phyloP scores from a whole-genome alignment of 1,140 invertebrate species.

The Heliconius hewitsoni region DNA sequence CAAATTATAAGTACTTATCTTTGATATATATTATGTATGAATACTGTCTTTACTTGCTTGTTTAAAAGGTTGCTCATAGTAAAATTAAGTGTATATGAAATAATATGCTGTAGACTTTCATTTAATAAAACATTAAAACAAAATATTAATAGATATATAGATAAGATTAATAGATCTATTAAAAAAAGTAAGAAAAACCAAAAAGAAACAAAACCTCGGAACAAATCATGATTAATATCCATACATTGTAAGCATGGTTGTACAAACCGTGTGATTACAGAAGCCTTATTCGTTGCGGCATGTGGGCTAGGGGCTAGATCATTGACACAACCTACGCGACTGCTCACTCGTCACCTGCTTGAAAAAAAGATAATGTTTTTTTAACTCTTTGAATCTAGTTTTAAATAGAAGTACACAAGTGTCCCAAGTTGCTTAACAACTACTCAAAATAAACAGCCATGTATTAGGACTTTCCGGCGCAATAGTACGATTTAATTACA shows the following conservation, averaged over 20 bases:
- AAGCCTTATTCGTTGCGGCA: slow-evolving; percentile 75
- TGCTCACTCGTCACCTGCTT: slow-evolving; percentile 76
- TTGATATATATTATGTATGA: background rate
- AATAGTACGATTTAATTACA: slow-evolving; percentile 39
- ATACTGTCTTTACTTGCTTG: background rate
- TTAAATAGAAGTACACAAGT: slow-evolving; percentile 60
- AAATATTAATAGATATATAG: too few relatives aligned
- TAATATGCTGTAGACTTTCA: background rate
- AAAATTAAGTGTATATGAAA: background rate
- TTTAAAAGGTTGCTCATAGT: background rate
- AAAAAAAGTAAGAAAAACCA: background rate
- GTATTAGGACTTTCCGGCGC: slow-evolving; percentile 41
- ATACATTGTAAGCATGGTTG: slow-evolving; percentile 46
- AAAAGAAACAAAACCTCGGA: slow-evolving; percentile 22
- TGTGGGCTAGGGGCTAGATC: slow-evolving; percentile 78
- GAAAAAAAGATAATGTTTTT: slow-evolving; percentile 69
- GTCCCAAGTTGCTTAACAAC: slow-evolving; percentile 41
- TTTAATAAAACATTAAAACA: background rate
- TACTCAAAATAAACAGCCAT: slow-evolving; percentile 39
- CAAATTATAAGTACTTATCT: slow-evolving; percentile 20
- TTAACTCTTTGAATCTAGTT: slow-evolving; percentile 71
- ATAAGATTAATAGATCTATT: too few relatives aligned
- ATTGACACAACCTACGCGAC: slow-evolving; percentile 78
- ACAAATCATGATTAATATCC: slow-evolving; percentile 35
- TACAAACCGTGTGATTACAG: slow-evolving; percentile 72